phyloP scores from a whole-genome alignment of 2,797 vertebrate species.

The Bradypodion ventrale region DNA sequence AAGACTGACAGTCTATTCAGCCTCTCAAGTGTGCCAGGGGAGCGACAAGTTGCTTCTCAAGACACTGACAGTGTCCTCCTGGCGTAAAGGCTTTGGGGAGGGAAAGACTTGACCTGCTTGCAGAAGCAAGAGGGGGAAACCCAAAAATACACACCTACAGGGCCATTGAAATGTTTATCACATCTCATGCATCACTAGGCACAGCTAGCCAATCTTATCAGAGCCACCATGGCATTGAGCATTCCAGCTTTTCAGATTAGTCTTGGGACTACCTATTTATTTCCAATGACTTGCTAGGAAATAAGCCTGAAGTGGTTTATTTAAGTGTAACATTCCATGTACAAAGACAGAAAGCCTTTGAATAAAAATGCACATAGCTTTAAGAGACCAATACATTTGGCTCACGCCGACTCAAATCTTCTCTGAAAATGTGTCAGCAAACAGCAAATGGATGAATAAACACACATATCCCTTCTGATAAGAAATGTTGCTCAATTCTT shows the following conservation, averaged over 20 bases:
- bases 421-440: background rate
- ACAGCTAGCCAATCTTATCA: background rate
- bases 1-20: too few relatives aligned
- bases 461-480: background rate
- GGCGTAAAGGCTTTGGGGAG: too few relatives aligned
- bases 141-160: background rate
- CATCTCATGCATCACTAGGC: background rate
- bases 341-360: background rate
- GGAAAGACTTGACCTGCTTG: background rate
- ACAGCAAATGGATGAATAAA: background rate
- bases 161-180: background rate
- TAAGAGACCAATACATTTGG: background rate
- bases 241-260: background rate
- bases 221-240: background rate
- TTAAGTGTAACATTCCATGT: background rate
- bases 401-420: background rate
- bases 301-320: background rate
- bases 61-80: too few relatives aligned
- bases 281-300: background rate
- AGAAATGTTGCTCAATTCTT: background rate
- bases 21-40: too few relatives aligned
- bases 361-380: background rate
- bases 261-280: slow-evolving; percentile 1
- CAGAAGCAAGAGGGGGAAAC: background rate
- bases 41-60: background rate